Conservation (phyloP, 1,140 invertebrate species). For the Drosophila athabasca region DNA sequence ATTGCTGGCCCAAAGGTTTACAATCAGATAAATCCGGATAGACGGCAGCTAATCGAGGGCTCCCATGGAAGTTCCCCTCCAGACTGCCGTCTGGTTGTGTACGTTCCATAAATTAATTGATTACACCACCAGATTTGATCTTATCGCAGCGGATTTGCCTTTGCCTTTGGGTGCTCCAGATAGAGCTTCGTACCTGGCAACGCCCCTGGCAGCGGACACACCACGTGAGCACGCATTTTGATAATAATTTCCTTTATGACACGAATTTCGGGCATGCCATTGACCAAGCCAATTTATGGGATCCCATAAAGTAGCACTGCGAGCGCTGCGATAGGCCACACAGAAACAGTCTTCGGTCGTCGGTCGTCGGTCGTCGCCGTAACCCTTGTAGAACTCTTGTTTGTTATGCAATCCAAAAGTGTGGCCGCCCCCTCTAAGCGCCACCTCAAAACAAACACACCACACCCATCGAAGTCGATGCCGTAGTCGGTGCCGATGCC, state of each 20-base stretch:
- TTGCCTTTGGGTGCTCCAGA: conserved; percentile 23
- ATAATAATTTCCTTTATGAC: conserved; percentile 52
- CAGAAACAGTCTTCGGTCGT: conserved; percentile 12
- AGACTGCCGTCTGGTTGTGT: not conserved
- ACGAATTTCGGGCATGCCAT: conserved; percentile 38
- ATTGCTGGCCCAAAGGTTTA: conserved; percentile 14
- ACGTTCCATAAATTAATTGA: conserved; percentile 54
- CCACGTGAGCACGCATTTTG: conserved; percentile 42
- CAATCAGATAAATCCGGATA: conserved; percentile 16
- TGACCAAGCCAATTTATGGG: conserved; percentile 51
- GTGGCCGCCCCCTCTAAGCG: conserved; percentile 25
- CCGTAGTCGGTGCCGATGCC: not conserved
- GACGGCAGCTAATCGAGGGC: not conserved
- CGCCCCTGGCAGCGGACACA: conserved; percentile 10
- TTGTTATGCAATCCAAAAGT: conserved; percentile 51
- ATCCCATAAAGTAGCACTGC: conserved; percentile 33
- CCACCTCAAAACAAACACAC: conserved; percentile 23
- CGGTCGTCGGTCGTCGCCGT: not conserved
- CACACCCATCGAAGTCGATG: conserved; percentile 8
- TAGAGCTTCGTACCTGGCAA: conserved; percentile 28
- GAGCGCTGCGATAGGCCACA: conserved; percentile 29
- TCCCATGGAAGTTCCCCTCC: not conserved
- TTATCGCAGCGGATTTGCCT: conserved; percentile 31
- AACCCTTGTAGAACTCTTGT: conserved; percentile 16
- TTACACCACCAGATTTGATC: conserved; percentile 49